These are phyloP conservation scores for Zosterops lateralis DNA, from an alignment of 2,113 vertebrate genomes.

Conservation along the genomic window DNA sequence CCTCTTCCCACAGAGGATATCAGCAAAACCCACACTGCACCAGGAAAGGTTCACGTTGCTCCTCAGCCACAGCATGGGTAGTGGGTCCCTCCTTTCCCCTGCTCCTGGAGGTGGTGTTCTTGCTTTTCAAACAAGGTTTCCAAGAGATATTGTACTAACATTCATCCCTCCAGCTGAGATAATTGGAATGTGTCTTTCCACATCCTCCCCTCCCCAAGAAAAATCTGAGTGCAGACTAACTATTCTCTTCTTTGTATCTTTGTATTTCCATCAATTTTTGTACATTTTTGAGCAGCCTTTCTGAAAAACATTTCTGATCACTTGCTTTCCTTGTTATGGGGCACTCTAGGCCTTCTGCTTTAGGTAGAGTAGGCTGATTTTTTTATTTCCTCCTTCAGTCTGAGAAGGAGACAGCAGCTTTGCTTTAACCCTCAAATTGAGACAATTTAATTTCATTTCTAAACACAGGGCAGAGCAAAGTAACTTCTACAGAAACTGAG, in stretches of 20 bases:
- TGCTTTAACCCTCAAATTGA: background rate
- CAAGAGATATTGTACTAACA: background rate
- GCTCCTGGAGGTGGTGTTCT: background rate
- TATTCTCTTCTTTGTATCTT: background rate
- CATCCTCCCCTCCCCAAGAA: fast-evolving
- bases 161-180: background rate
- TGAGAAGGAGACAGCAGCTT: background rate
- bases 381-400: background rate
- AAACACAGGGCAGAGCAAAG: background rate
- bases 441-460: background rate
- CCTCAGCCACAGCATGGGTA: background rate
- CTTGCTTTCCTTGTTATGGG: background rate
- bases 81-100: background rate
- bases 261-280: background rate
- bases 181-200: background rate
- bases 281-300: background rate
- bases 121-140: background rate
- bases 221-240: background rate
- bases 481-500: background rate
- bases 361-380: background rate
- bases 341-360: background rate
- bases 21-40: background rate
- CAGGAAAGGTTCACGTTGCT: background rate
- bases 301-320: background rate
- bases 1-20: background rate